These are phyloP conservation scores for Hetaerina americana DNA, from an alignment of 1,140 invertebrate genomes.

Conservation along the genomic window DNA sequence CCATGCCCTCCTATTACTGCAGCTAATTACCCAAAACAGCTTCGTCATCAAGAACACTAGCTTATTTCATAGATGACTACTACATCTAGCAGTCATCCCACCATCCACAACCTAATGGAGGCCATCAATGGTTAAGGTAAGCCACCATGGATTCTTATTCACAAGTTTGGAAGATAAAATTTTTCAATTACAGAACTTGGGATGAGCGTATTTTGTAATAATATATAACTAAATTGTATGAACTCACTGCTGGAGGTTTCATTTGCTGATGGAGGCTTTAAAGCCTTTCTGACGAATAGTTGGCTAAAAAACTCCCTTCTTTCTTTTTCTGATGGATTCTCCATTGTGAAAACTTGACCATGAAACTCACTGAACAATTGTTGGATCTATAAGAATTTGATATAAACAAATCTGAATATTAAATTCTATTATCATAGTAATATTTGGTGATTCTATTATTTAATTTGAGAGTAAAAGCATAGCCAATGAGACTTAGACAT, in stretches of 20 bases:
- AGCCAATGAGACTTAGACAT: background rate
- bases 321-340: conserved; percentile 19
- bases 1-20: too few species aligned
- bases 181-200: too few species aligned
- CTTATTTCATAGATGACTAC: too few species aligned
- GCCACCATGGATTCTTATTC: too few species aligned
- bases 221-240: background rate
- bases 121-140: too few species aligned
- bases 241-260: background rate
- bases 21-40: too few species aligned
- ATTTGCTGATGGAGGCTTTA: conserved; percentile 18
- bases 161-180: too few species aligned
- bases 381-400: conserved; percentile 4
- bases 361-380: conserved; percentile 25
- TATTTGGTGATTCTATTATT: conserved; percentile 13
- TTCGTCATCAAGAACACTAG: too few species aligned
- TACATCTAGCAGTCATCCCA: too few species aligned
- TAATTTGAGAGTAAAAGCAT: conserved; percentile 9
- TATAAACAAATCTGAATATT: background rate
- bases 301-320: conserved; percentile 26
- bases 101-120: too few species aligned
- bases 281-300: conserved; percentile 22
- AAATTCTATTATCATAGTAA: conserved; percentile 2
- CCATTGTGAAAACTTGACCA: conserved; percentile 26
- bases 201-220: too few species aligned